Conservation (phyloP, 2,888 invertebrate genomes). For the Heliconius erato region DNA sequence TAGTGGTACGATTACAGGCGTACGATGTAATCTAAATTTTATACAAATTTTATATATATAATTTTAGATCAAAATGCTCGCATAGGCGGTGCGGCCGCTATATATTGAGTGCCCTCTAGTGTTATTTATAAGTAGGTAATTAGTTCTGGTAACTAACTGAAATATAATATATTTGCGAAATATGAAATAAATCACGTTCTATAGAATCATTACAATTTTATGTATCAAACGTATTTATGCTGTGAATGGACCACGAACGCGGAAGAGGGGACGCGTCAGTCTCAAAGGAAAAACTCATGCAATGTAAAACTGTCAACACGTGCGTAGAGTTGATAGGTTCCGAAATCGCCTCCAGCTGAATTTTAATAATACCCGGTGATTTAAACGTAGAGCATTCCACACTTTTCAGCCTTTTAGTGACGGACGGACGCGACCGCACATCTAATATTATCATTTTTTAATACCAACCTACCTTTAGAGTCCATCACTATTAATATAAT, state of each 20-base stretch:
- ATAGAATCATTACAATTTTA: not conserved
- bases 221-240: not conserved
- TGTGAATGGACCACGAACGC: slow-evolving; percentile 5
- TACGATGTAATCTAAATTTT: slow-evolving; percentile 29
- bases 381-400: slow-evolving; percentile 31
- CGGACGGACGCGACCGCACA: slow-evolving; percentile 69
- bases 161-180: not conserved
- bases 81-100: slow-evolving; percentile 39
- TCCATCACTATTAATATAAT: slow-evolving; percentile 46
- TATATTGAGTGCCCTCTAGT: slow-evolving; percentile 3
- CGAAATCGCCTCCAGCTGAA: slow-evolving; percentile 26
- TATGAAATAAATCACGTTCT: slow-evolving; percentile 4
- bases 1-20: slow-evolving; percentile 29
- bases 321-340: slow-evolving; percentile 10
- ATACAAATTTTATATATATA: slow-evolving; percentile 26
- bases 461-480: slow-evolving; percentile 47
- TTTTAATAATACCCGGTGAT: slow-evolving; percentile 26
- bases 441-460: slow-evolving; percentile 57
- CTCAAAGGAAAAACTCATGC: not conserved
- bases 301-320: not conserved
- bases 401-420: slow-evolving; percentile 63
- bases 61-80: slow-evolving; percentile 27
- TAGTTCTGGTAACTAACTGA: not conserved
- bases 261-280: not conserved
- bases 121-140: not conserved